These are phyloP conservation scores for Drepana falcataria DNA, from an alignment of 2,888 invertebrate genomes.

Conservation along the genomic window DNA sequence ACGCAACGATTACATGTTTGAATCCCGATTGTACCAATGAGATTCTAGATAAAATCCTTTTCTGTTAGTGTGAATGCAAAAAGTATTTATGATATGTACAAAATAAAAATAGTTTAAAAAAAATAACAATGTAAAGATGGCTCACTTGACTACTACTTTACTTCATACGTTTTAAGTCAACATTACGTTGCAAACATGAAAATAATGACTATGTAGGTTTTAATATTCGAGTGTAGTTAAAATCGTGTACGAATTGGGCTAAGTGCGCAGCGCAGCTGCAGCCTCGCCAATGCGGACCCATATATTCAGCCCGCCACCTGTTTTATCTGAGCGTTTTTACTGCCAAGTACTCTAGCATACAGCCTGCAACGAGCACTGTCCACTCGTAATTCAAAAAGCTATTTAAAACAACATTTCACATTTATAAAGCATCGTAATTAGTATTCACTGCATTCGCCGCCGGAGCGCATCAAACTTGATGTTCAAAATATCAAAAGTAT, in stretches of 20 bases:
- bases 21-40: too few species aligned
- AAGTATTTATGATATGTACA: too few species aligned
- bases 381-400: background rate
- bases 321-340: slow-evolving; percentile 63
- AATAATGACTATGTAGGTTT: background rate
- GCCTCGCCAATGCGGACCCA: slow-evolving; percentile 60
- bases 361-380: slow-evolving; percentile 7
- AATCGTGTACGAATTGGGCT: background rate
- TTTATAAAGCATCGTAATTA: background rate
- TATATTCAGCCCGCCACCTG: slow-evolving; percentile 64
- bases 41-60: too few species aligned
- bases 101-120: too few species aligned
- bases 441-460: background rate
- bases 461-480: background rate
- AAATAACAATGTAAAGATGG: too few species aligned
- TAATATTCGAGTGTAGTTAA: background rate
- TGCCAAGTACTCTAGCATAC: slow-evolving; percentile 35
- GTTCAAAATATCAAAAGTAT: background rate
- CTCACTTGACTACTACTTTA: too few species aligned
- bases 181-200: background rate
- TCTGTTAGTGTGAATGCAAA: too few species aligned
- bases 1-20: too few species aligned
- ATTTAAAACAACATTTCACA: background rate
- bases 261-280: slow-evolving; percentile 34
- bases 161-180: background rate